Percentiles rank a stretch among this genome's conserved stretches.
Conservation (phyloP, 2,797 vertebrate genomes). For the Echeneis naucrates region DNA sequence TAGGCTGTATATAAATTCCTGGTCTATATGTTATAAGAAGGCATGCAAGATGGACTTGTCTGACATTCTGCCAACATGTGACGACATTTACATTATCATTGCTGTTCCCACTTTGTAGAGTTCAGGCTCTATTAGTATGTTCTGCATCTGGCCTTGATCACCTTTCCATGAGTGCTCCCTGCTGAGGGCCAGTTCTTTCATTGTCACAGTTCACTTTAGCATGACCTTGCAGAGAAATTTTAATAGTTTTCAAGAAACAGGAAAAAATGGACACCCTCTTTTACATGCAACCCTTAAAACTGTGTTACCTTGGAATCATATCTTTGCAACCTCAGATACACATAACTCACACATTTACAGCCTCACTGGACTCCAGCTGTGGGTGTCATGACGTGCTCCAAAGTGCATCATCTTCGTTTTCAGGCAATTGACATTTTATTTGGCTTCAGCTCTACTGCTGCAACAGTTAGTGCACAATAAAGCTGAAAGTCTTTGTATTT, state of each 20-base stretch:
- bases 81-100: constrained; percentile 21
- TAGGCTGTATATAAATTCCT: too few species aligned
- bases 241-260: neutral
- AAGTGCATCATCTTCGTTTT: neutral
- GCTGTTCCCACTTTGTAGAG: neutral
- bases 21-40: neutral
- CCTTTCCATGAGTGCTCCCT: constrained; percentile 15
- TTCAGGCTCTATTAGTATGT: constrained; percentile 27
- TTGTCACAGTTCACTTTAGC: neutral
- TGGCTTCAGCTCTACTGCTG: neutral
- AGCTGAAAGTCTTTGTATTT: neutral
- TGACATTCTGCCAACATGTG: neutral
- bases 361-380: neutral
- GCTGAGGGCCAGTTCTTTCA: neutral
- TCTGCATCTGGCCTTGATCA: constrained; percentile 35
- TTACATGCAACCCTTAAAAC: neutral
- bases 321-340: neutral
- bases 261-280: neutral
- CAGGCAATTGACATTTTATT: neutral
- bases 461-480: neutral
- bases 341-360: neutral
- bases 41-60: neutral
- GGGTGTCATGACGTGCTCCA: neutral
- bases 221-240: neutral
- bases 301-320: too few species aligned